Conservation (phyloP, 2,888 invertebrate genomes). For the Epistrophe grossulariae region DNA sequence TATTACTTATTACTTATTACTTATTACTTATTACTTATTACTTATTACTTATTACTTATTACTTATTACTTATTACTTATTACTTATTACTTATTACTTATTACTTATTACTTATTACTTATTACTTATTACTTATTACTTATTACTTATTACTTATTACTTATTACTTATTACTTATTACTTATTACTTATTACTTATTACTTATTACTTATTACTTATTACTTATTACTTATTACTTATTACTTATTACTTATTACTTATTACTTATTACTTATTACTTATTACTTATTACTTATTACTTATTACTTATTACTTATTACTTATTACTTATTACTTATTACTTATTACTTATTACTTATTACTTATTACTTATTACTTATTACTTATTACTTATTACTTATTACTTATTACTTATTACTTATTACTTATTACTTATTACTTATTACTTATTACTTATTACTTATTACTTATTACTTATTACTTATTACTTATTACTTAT, state of each 20-base stretch:
- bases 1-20: conserved; percentile 1
- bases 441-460: conserved; percentile 1
- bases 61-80: conserved; percentile 1
- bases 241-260: conserved; percentile 1
- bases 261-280: conserved; percentile 1
- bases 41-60: conserved; percentile 1
- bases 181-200: conserved; percentile 1
- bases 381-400: conserved; percentile 1
- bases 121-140: conserved; percentile 1
- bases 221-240: conserved; percentile 1
- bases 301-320: conserved; percentile 1
- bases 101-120: conserved; percentile 1
- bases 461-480: conserved; percentile 1
- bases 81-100: conserved; percentile 1
- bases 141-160: conserved; percentile 1
- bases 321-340: conserved; percentile 1
- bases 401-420: conserved; percentile 1
- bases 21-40: conserved; percentile 1
- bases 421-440: background rate
- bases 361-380: conserved; percentile 1
- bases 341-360: conserved; percentile 1
- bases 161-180: conserved; percentile 1
- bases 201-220: conserved; percentile 1
- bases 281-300: conserved; percentile 1
- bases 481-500: conserved; percentile 1